Base-by-base conservation (phyloP, 2,888 invertebrate genomes). In the Zaprionus obscuricornis region DNA sequence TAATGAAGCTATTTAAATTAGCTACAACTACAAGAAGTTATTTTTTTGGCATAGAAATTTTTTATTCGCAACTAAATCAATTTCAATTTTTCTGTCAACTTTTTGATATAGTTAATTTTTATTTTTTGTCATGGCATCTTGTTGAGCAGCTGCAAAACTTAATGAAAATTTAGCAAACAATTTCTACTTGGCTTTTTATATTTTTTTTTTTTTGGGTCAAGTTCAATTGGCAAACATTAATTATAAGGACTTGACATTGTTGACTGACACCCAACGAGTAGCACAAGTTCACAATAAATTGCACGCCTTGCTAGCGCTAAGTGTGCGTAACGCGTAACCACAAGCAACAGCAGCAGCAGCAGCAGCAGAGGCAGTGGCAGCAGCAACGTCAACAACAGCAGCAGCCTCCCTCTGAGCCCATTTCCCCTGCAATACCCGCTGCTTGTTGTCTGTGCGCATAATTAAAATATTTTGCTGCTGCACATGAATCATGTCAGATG, bases 171-270 rank as follows among this genome's bases (percentile, higher is more conserved):
- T 27, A 43, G 17, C 11, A 39, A 8, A n/a, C n/a, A n/a, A n/a
- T n/a, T n/a, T n/a, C n/a, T n/a, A n/a, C n/a, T n/a, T n/a, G n/a
- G n/a, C n/a, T n/a, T n/a, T n/a, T n/a, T n/a, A 46, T 37, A 29
- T 33, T 47, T 20, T 51, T 11, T 16, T 22, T 49, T 71, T 78
- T 79, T 54, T 79, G 68, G 85, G 78, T 85, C 78, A 85, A 79
- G 78, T 83, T 85, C 72, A 79, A 79, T 58, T 76, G 83, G 83
- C 55, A 52, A 49, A 56, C 79, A 66, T 85, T 79, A 79, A 83
- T 85, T 76, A 64, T 66, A 77, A 75, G 85, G 83, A 85, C 85
- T 78, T 85, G 78, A 60, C 85, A 60, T 40, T 46, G 22, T 31
- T 43, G 55, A 52, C 47, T 36, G 40, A 40, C 49, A 24, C n/a